Percentiles rank a stretch among this genome's conserved stretches.
Evolutionary conservation across 2,888 invertebrate species (phyloP).

Genomic region (Apamea crenata): DNA sequence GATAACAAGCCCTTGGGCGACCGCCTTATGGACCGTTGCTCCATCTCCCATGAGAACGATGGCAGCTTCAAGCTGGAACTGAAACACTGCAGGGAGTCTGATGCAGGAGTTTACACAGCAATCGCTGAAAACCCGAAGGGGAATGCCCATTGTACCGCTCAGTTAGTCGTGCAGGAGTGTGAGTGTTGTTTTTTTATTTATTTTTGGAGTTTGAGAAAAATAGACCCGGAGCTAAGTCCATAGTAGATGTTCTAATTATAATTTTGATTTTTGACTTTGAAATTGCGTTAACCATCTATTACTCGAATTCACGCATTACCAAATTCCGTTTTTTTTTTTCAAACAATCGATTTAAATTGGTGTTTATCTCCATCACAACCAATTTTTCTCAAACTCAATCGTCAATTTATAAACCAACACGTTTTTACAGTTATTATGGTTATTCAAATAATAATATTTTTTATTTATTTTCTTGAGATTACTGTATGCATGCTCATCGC

Average conservation of each 20-base stretch:
- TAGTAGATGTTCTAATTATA: too few species aligned
- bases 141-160: slow-evolving; percentile 95
- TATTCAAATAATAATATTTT: slow-evolving; percentile 2
- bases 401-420: background rate
- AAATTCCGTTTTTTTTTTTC: background rate
- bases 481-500: slow-evolving; percentile 81
- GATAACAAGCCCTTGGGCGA: slow-evolving; percentile 96
- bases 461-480: slow-evolving; percentile 12
- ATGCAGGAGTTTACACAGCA: slow-evolving; percentile 97
- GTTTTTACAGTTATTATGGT: background rate
- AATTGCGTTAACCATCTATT: background rate
- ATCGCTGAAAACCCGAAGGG: slow-evolving; percentile 95
- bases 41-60: slow-evolving; percentile 90
- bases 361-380: background rate
- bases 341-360: background rate
- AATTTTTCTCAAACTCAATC: slow-evolving; percentile 28
- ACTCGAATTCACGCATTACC: background rate
- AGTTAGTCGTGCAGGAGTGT: slow-evolving; percentile 96
- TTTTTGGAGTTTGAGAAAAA: slow-evolving; percentile 36
- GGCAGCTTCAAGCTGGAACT: slow-evolving; percentile 93
- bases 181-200: slow-evolving; percentile 80
- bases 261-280: background rate
- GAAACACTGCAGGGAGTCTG: slow-evolving; percentile 93
- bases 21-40: slow-evolving; percentile 93
- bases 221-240: background rate